Evolutionary conservation across 2,888 invertebrate genomes (phyloP).

Genomic region (Drosophila mercatorum): DNA sequence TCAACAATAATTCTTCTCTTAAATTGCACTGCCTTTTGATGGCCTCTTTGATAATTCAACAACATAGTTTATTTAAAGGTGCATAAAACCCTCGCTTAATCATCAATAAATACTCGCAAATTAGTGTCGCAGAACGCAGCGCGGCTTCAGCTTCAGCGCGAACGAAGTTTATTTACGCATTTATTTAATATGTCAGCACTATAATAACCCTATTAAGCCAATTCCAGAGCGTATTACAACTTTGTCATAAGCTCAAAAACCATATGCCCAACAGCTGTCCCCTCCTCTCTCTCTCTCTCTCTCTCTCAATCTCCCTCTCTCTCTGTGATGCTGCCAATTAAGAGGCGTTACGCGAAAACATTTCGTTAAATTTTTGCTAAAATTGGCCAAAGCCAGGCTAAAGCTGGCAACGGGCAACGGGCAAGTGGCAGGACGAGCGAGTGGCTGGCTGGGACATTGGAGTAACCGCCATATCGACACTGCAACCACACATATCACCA

Average conservation of each 20-base stretch:
- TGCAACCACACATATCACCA: conserved; percentile 72
- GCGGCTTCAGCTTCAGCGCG: neutral
- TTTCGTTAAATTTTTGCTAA: conserved; percentile 53
- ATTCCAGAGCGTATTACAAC: conserved; percentile 39
- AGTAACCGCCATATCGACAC: conserved; percentile 39
- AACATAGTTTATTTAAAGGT: neutral
- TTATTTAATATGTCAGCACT: conserved; percentile 51
- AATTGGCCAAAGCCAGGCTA: conserved; percentile 32
- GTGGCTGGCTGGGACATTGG: neutral
- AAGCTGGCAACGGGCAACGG: neutral
- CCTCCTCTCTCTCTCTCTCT: neutral
- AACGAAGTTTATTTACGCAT: conserved; percentile 19
- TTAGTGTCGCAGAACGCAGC: conserved; percentile 18
- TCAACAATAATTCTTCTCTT: too few relatives aligned
- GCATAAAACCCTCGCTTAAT: neutral
- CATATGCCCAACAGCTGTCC: conserved; percentile 33
- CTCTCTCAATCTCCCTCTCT: neutral
- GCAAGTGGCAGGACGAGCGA: neutral
- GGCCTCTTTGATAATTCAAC: too few relatives aligned
- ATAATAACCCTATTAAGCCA: conserved; percentile 48
- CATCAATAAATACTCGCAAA: conserved; percentile 30
- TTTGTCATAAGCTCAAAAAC: conserved; percentile 36
- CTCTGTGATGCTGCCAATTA: conserved; percentile 70
- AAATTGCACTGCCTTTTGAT: neutral
- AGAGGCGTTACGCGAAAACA: conserved; percentile 75